Percentiles rank a stretch among this genome's conserved stretches.
Evolutionary conservation across 2,797 vertebrate genomes (phyloP).

Genomic region (Gymnothorax javanicus): DNA sequence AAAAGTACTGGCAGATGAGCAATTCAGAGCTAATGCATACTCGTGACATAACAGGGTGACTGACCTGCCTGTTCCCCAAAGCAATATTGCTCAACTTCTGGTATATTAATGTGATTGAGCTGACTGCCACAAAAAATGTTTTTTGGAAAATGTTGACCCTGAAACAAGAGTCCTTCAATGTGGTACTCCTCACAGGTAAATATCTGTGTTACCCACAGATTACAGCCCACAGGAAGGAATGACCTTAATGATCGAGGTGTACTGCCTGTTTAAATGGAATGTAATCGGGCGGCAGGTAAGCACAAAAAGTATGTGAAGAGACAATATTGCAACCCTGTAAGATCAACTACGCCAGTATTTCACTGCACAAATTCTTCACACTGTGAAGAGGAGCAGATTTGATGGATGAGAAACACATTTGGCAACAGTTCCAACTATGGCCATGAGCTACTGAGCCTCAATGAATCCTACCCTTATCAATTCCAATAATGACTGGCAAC

Average conservation of each 20-base stretch:
- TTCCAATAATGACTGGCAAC: not conserved
- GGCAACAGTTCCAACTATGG: not conserved
- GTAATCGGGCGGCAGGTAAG: not conserved
- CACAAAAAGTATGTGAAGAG: not conserved
- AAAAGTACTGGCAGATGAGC: not conserved
- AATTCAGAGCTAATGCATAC: not conserved
- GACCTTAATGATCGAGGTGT: not conserved
- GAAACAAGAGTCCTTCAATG: not conserved
- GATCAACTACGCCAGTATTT: not conserved
- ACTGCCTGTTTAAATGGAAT: not conserved
- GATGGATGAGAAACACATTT: not conserved
- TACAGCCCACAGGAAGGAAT: conserved; percentile 3
- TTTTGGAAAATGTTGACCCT: not conserved
- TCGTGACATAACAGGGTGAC: too few relatives aligned
- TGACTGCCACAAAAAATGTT: not conserved
- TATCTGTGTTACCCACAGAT: not conserved
- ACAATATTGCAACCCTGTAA: not conserved
- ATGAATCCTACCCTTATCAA: not conserved
- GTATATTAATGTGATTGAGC: not conserved
- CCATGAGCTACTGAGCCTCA: not conserved
- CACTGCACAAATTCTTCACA: not conserved
- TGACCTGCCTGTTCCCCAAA: not conserved
- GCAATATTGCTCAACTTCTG: too few relatives aligned
- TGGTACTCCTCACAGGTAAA: not conserved
- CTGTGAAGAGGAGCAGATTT: not conserved